Percentiles rank a stretch among this genome's conserved stretches.
phyloP scores from a whole-genome alignment of 2,113 vertebrate species.

The Hydrochoerus hydrochaeris region DNA sequence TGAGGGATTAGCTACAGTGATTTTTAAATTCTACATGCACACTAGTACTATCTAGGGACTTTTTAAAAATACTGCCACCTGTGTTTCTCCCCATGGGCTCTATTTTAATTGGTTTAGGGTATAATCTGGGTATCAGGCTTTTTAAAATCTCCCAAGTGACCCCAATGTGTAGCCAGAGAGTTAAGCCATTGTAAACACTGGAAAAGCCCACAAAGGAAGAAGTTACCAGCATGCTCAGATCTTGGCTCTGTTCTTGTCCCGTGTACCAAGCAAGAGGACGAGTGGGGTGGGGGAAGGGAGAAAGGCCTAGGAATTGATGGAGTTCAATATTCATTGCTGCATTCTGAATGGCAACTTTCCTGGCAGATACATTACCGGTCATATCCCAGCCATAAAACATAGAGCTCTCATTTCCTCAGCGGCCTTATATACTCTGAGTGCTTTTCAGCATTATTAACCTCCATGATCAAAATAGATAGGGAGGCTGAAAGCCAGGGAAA shows the following conservation, averaged over 20 bases:
- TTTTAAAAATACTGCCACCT: background rate
- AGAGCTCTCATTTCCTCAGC: conserved; percentile 78
- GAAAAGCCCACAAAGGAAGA: conserved; percentile 21
- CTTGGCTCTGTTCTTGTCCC: background rate
- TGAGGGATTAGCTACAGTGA: background rate
- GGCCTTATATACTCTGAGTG: conserved; percentile 75
- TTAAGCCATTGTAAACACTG: background rate
- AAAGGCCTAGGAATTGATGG: conserved; percentile 56
- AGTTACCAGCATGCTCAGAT: background rate
- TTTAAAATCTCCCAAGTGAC: conserved; percentile 8
- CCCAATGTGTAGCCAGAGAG: background rate
- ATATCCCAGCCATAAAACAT: conserved; percentile 79
- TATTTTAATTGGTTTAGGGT: conserved; percentile 26
- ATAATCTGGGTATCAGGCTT: background rate
- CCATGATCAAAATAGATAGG: conserved; percentile 79
- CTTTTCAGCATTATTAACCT: conserved; percentile 83
- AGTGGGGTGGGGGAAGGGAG: background rate
- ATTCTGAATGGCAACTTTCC: conserved; percentile 75
- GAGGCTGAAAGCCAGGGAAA: conserved; percentile 72
- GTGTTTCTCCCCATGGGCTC: background rate
- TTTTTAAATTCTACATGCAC: conserved; percentile 10
- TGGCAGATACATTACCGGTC: conserved; percentile 76
- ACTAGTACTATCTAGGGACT: background rate
- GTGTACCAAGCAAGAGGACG: background rate
- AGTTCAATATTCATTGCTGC: conserved; percentile 75